Conservation (phyloP, 2,888 invertebrate genomes). For the Apamea monoglypha region DNA sequence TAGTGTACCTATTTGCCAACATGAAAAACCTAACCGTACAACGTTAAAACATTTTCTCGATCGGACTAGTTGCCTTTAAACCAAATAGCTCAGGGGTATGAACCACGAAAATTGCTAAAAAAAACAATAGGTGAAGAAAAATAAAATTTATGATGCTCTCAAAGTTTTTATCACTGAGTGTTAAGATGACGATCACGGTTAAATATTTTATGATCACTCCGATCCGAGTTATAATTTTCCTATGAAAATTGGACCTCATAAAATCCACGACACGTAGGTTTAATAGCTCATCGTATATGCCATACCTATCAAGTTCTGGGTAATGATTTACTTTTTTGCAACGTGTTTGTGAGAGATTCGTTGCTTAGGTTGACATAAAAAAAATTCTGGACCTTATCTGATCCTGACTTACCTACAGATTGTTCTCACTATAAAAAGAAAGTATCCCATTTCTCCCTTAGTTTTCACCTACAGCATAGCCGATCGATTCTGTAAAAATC, state of each 20-base stretch:
- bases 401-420: background rate
- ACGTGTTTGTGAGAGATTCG: background rate
- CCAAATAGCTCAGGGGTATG: background rate
- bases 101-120: background rate
- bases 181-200: slow-evolving; percentile 30
- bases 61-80: background rate
- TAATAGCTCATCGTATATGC: background rate
- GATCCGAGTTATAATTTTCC: slow-evolving; percentile 21
- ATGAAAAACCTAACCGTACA: background rate
- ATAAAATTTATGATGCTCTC: slow-evolving; percentile 34
- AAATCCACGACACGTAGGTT: slow-evolving; percentile 2
- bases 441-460: background rate
- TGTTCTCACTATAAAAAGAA: background rate
- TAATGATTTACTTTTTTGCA: background rate
- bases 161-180: slow-evolving; percentile 33
- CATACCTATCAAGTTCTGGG: background rate
- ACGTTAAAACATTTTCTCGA: background rate
- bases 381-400: background rate
- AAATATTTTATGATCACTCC: slow-evolving; percentile 46
- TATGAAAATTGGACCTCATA: slow-evolving; percentile 27
- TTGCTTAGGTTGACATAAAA: background rate
- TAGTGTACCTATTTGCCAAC: background rate
- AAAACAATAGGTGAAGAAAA: slow-evolving; percentile 25
- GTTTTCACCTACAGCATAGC: background rate
- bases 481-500: too few relatives aligned